Evolutionary conservation across 2,113 vertebrate species (phyloP).

Genomic region (Eonycteris spelaea): DNA sequence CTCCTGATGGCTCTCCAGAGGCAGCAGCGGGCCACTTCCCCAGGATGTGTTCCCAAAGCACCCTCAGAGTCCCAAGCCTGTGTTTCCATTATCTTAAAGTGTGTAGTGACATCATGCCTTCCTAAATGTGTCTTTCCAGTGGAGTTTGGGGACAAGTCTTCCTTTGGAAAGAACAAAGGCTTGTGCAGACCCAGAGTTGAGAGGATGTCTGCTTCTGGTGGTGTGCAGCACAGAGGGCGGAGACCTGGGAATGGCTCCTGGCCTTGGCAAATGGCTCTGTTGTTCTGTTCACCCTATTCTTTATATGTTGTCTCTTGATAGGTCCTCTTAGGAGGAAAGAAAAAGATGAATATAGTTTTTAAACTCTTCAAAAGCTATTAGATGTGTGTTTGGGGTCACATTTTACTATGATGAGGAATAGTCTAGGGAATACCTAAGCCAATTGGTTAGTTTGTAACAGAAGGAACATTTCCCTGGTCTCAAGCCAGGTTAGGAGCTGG

Average conservation of each 20-base stretch:
- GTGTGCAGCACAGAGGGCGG: not conserved
- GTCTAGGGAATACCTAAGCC: not conserved
- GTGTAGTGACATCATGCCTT: slow-evolving; percentile 64
- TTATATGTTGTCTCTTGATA: slow-evolving; percentile 23
- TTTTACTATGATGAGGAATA: not conserved
- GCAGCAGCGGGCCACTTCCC: not conserved
- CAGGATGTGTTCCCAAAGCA: not conserved
- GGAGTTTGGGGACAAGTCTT: slow-evolving; percentile 51
- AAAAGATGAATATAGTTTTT: not conserved
- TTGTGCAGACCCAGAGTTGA: slow-evolving; percentile 48
- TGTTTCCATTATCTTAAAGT: slow-evolving; percentile 68
- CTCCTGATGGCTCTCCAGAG: not conserved
- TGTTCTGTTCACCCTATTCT: slow-evolving; percentile 51
- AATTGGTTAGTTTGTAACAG: not conserved
- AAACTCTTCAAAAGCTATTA: not conserved
- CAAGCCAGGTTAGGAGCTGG: not conserved
- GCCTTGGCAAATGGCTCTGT: slow-evolving; percentile 38
- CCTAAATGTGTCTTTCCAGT: slow-evolving; percentile 43
- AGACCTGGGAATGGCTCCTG: not conserved
- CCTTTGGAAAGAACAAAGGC: slow-evolving; percentile 55
- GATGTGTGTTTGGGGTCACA: not conserved
- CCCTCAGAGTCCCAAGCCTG: not conserved
- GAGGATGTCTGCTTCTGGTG: not conserved
- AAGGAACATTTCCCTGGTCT: not conserved
- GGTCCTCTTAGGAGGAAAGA: not conserved